Evolutionary conservation across 1,140 invertebrate species (phyloP), one percentile per base, ranked within the genome.

Genomic region (Drosophila quadrilineata): DNA sequence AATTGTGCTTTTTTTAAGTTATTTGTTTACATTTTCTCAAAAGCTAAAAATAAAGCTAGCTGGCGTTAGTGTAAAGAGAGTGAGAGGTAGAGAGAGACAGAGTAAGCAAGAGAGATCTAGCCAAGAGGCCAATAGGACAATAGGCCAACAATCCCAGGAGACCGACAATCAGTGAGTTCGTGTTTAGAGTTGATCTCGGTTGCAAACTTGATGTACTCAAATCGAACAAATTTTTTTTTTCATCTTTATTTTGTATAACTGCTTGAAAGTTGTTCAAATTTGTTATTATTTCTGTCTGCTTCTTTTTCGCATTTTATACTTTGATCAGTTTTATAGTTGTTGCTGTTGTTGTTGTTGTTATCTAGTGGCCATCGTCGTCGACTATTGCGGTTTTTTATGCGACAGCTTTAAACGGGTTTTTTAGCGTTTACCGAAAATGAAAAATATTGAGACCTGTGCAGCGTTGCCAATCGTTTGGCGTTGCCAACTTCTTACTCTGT

Each of bases 391-490:
- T n/a, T n/a, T n/a, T n/a, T 57, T 71, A 62, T 73, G 65, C 75
- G 75, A 73, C 66, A 59, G 41, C 57, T 46, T 54, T 59, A 76
- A 84, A 84, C 77, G 26, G 73, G 77, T 84, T 84, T 77, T 74
- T 19, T 45, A 40, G 58, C 54, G 52, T 46, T 63, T 43, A 24
- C 24, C 46, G 31, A 57, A 22, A 56, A 28, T 10, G 48, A 56
- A 24, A 38, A 16, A 16, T 21, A 21, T 5, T 45, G 19, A 50
- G 66, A 45, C 43, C 58, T 46, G 57, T 22, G 16, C 22, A 49
- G 56, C 63, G 63, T 45, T 66, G 56, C 63, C 63, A 60, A 66
- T 66, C 35, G 38, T 21, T 52, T 41, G 19, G 45, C 6, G 6
- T 48, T 48, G 35, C 41, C 35, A 19, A n/a, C n/a, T n/a, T n/a